phyloP scores from a whole-genome alignment of 2,888 invertebrate species.

The Orchesella flavescens region DNA sequence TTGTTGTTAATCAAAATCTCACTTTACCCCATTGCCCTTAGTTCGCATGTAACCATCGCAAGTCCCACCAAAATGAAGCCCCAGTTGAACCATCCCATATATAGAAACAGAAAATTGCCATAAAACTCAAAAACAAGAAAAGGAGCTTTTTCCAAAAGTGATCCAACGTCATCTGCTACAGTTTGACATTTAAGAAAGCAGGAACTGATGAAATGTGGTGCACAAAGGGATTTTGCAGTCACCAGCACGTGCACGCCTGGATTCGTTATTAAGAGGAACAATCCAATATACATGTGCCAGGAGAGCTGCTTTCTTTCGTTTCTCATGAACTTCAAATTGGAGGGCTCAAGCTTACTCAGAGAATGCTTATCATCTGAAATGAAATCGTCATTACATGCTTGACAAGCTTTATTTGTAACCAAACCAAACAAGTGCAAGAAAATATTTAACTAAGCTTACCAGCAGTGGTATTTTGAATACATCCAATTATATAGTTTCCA shows the following conservation, averaged over 20 bases:
- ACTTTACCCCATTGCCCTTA: constrained; percentile 17
- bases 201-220: constrained; percentile 31
- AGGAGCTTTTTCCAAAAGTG: neutral
- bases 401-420: neutral
- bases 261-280: constrained; percentile 19
- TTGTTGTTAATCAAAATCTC: neutral
- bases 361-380: neutral
- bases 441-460: neutral
- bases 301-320: neutral
- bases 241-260: constrained; percentile 28
- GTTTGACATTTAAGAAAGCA: constrained; percentile 4
- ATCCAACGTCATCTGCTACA: neutral
- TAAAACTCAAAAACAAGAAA: constrained; percentile 38
- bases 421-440: neutral
- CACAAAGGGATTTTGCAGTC: constrained; percentile 4
- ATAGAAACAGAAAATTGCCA: no score
- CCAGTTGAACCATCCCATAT: constrained; percentile 51
- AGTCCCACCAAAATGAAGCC: constrained; percentile 34
- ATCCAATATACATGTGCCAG: neutral
- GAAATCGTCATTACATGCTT: neutral
- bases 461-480: neutral
- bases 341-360: neutral
- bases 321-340: no score
- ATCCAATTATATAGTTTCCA: neutral
- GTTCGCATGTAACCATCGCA: neutral